Evolutionary conservation across 2,797 vertebrate species (phyloP), one percentile per base, ranked within the genome.

Genomic region (Pachyuromys duprasi): DNA sequence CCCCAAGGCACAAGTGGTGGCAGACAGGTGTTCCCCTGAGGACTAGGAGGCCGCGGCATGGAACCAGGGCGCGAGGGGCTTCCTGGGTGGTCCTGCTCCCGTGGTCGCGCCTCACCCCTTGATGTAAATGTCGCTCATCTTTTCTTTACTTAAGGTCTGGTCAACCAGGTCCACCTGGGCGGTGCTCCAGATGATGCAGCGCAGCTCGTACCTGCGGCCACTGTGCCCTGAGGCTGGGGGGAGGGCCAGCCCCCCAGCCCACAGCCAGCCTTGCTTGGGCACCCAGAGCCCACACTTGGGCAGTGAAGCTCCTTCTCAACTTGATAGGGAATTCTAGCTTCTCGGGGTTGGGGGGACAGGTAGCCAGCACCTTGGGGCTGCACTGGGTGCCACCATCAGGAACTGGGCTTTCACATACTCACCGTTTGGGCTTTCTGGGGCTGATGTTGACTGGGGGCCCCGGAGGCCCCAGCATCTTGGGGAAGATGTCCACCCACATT

Each of bases 401-500:
- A 72, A 4, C 0, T 2, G 0, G 55, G 17, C 28, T 24, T 8
- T 57, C 33, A 63, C 8, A 24, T 78, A 74, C 98, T 98, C 95
- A 98, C 98, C 95, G 96, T 86, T 97, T 97, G 2, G 98, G 98
- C 26, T 96, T 90, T 90, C 96, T 98, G 87, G 98, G 98, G 22
- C 93, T 97, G 97, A 99, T 98, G 96, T 98, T 75, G 5, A 98
- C 92, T 0, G 95, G 55, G 62, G 98, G 98, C 0, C 98, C 98
- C 0, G 98, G 98, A 31, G 97, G 95, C 0, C 98, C 98, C 4
- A 99, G 95, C 95, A 42, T 95, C 86, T 90, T 63, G 3, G 98
- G 98, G 95, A 99, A 99, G 70, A 99, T 45, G 89, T 99, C 98
- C 36, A 99, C 98, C 98, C 98, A 99, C 98, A 99, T 96, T 93